Percentiles rank a stretch among this genome's conserved stretches.
Evolutionary conservation across 2,888 invertebrate genomes (phyloP).

Genomic region (Thelaira solivaga): DNA sequence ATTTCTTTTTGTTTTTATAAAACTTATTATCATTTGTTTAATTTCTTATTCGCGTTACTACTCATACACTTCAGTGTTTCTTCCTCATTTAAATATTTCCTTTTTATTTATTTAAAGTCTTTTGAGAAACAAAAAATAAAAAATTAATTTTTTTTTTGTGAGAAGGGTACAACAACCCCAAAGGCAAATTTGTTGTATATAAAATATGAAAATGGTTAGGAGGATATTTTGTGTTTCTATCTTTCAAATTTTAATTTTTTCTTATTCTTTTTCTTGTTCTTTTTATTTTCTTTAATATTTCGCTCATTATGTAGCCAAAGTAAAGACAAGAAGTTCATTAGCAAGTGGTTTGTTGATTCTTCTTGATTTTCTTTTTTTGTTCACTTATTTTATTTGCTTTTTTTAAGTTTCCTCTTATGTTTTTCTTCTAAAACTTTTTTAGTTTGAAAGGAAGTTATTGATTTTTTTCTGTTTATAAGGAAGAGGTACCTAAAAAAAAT

Average conservation of each 20-base stretch:
- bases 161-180: constrained; percentile 23
- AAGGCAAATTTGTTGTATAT: constrained; percentile 16
- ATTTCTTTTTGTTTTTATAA: background rate
- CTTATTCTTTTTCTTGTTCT: background rate
- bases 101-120: constrained; percentile 11
- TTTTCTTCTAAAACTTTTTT: background rate
- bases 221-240: background rate
- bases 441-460: constrained; percentile 18
- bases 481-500: background rate
- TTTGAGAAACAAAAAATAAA: background rate
- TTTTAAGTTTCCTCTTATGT: background rate
- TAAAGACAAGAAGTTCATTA: constrained; percentile 52
- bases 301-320: constrained; percentile 35
- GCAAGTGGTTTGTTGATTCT: constrained; percentile 48
- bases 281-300: constrained; percentile 12
- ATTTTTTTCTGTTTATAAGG: background rate
- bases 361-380: constrained; percentile 18
- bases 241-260: background rate
- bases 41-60: too few relatives aligned
- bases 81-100: background rate
- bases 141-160: background rate
- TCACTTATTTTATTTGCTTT: background rate
- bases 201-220: constrained; percentile 13
- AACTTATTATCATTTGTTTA: background rate
- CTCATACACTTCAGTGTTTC: background rate